Conservation (phyloP, 1,140 invertebrate species). For the Whitmania pigra region DNA sequence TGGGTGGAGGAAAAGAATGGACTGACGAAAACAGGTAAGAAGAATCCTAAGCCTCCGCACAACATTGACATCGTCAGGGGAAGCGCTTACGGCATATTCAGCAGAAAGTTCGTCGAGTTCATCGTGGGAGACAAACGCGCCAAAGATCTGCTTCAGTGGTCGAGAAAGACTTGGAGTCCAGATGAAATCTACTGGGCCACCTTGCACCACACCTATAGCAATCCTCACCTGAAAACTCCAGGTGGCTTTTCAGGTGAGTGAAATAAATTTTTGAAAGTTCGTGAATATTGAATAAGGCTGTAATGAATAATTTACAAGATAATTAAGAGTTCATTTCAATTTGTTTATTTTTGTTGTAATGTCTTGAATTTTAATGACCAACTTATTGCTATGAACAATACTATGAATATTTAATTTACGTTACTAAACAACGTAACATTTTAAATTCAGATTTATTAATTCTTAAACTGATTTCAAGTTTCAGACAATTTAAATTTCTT, state of each 20-base stretch:
- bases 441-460: no score
- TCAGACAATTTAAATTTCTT: no score
- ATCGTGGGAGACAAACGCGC: constrained; percentile 28
- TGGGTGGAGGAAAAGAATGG: constrained; percentile 17
- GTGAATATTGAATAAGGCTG: no score
- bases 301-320: no score
- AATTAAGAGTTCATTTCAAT: no score
- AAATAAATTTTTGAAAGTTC: no score
- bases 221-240: constrained; percentile 28
- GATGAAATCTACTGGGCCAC: constrained; percentile 39
- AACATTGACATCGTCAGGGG: constrained; percentile 34
- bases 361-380: no score
- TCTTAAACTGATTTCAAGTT: no score
- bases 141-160: constrained; percentile 32
- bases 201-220: constrained; percentile 30
- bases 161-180: constrained; percentile 31
- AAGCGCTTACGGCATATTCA: constrained; percentile 35
- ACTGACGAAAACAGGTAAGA: constrained; percentile 19
- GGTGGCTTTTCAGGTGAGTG: constrained; percentile 31
- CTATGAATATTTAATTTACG: no score
- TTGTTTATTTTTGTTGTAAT: no score
- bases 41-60: constrained; percentile 29
- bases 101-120: constrained; percentile 33
- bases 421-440: no score
- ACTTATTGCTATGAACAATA: no score